Conservation (phyloP, 2,888 invertebrate species). For the Hipparchia semele region DNA sequence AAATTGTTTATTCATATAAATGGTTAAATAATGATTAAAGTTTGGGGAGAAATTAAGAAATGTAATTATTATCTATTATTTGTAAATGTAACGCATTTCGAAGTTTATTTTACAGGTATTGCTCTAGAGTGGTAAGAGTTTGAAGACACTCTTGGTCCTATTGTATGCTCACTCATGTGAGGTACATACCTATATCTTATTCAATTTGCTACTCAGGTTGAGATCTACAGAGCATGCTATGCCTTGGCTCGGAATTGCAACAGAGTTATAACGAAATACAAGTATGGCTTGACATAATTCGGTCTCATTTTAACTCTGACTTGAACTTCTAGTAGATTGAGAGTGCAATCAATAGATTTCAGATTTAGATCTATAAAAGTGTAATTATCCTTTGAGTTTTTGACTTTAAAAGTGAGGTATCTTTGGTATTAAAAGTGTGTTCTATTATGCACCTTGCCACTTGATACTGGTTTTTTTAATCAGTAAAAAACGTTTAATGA, state of each 20-base stretch:
- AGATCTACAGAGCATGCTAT: too few relatives aligned
- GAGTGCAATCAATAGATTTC: too few relatives aligned
- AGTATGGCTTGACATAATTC: too few relatives aligned
- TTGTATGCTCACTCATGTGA: background rate
- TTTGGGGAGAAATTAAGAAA: background rate
- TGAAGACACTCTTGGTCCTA: background rate
- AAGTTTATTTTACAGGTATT: too few relatives aligned
- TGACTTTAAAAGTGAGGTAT: background rate
- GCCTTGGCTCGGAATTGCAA: too few relatives aligned
- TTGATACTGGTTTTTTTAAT: constrained; percentile 2
- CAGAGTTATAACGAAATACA: too few relatives aligned
- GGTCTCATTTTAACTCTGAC: too few relatives aligned
- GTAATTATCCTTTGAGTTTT: background rate
- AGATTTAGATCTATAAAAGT: background rate
- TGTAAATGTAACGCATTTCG: too few relatives aligned
- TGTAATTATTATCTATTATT: too few relatives aligned
- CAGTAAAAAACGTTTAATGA: constrained; percentile 19
- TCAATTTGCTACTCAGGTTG: background rate
- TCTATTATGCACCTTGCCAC: background rate
- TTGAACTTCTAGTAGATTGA: too few relatives aligned
- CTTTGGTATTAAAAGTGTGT: background rate
- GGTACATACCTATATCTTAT: background rate
- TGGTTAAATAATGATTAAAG: background rate
- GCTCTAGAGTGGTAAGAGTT: too few relatives aligned
- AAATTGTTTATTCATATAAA: background rate